These are phyloP conservation scores for Ormyrus nitidulus DNA, from an alignment of 2,888 invertebrate genomes.

Conservation along the genomic window DNA sequence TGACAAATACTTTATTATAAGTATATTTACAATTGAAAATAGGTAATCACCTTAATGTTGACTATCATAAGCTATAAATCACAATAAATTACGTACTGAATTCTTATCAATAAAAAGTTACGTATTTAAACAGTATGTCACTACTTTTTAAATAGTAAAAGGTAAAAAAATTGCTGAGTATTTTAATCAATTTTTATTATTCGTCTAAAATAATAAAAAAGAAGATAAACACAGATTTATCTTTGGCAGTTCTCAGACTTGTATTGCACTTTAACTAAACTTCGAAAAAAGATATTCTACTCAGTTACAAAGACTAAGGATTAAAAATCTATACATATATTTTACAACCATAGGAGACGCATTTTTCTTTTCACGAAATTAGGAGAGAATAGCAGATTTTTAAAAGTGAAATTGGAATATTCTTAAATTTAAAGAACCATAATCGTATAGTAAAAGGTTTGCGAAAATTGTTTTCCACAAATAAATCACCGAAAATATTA, in stretches of 20 bases:
- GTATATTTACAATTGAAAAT: slow-evolving; percentile 41
- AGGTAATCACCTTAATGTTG: not conserved
- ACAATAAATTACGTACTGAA: slow-evolving; percentile 41
- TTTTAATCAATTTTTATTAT: slow-evolving; percentile 20
- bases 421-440: too few relatives aligned
- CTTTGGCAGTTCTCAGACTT: slow-evolving; percentile 56
- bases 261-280: slow-evolving; percentile 43
- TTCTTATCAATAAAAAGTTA: slow-evolving; percentile 8
- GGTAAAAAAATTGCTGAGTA: slow-evolving; percentile 41
- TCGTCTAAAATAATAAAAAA: slow-evolving; percentile 29
- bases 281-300: slow-evolving; percentile 11
- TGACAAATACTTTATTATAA: slow-evolving; percentile 20
- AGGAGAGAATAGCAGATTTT: not conserved
- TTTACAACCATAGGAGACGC: slow-evolving; percentile 17
- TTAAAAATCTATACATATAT: slow-evolving; percentile 29
- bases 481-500: too few relatives aligned
- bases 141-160: slow-evolving; percentile 1
- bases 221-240: slow-evolving; percentile 46
- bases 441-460: too few relatives aligned
- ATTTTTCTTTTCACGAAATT: not conserved
- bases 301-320: not conserved
- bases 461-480: too few relatives aligned
- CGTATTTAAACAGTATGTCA: not conserved
- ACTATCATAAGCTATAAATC: slow-evolving; percentile 34
- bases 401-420: too few relatives aligned